phyloP scores from a whole-genome alignment of 2,113 vertebrate species.

The Laticauda colubrina region DNA sequence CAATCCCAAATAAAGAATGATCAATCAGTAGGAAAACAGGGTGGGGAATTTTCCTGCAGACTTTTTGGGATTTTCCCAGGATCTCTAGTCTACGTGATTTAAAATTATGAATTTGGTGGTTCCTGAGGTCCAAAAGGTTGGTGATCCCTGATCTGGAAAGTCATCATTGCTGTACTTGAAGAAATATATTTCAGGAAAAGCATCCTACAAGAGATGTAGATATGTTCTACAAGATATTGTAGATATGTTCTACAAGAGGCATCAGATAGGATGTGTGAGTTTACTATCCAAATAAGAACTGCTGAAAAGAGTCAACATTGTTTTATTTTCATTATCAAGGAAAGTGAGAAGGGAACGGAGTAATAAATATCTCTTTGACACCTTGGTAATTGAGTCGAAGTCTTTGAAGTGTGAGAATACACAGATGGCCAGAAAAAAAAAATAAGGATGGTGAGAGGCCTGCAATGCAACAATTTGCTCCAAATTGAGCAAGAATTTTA shows the following conservation, averaged over 20 bases:
- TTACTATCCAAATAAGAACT: conserved; percentile 26
- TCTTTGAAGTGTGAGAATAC: neutral
- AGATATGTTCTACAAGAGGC: neutral
- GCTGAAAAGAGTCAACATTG: conserved; percentile 8
- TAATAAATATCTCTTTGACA: conserved; percentile 12
- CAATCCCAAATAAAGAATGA: no score
- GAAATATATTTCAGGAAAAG: neutral
- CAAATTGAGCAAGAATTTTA: neutral
- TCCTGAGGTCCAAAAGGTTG: no score
- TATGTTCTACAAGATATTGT: no score
- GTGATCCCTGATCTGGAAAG: neutral
- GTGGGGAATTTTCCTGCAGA: no score
- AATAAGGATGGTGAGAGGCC: neutral
- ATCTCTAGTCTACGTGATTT: no score
- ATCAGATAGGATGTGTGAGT: conserved; percentile 19
- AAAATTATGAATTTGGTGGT: no score
- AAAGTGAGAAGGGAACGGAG: neutral
- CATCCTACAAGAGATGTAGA: no score
- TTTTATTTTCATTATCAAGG: conserved; percentile 26
- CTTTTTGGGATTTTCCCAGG: no score
- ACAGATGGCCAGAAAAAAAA: neutral
- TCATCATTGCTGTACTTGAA: neutral
- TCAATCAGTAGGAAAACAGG: no score
- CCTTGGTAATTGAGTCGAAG: conserved; percentile 25
- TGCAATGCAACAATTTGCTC: conserved; percentile 24